Conservation (phyloP, 2,113 vertebrate genomes). For the Pangasianodon hypophthalmus region DNA sequence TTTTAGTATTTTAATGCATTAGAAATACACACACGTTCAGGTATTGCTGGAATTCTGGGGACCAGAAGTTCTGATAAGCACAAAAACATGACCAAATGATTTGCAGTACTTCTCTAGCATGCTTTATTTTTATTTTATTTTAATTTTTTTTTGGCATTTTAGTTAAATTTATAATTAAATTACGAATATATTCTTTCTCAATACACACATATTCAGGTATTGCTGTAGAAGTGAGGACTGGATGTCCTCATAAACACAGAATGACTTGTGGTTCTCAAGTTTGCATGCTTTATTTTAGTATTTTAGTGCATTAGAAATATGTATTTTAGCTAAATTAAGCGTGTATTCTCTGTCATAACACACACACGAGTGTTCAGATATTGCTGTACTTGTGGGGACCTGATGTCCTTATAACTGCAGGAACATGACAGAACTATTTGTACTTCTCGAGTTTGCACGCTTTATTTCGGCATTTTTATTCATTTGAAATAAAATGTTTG, state of each 20-base stretch:
- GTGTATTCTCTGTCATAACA: background rate
- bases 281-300: background rate
- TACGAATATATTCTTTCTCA: background rate
- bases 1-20: background rate
- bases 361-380: background rate
- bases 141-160: background rate
- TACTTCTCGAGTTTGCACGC: no score
- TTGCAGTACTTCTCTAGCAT: background rate
- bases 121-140: background rate
- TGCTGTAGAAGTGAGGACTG: background rate
- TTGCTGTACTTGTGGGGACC: background rate
- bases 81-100: background rate
- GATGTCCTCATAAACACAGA: background rate
- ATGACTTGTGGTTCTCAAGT: background rate
- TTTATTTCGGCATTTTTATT: background rate
- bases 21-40: background rate
- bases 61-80: background rate
- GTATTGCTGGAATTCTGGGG: conserved; percentile 3
- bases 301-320: background rate
- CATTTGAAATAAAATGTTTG: background rate
- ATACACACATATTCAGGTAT: background rate
- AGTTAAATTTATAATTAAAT: background rate
- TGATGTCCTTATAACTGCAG: background rate
- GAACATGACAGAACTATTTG: background rate
- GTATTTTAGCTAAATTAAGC: background rate